phyloP scores from a whole-genome alignment of 2,888 invertebrate species.

The Aspidapion aeneum region DNA sequence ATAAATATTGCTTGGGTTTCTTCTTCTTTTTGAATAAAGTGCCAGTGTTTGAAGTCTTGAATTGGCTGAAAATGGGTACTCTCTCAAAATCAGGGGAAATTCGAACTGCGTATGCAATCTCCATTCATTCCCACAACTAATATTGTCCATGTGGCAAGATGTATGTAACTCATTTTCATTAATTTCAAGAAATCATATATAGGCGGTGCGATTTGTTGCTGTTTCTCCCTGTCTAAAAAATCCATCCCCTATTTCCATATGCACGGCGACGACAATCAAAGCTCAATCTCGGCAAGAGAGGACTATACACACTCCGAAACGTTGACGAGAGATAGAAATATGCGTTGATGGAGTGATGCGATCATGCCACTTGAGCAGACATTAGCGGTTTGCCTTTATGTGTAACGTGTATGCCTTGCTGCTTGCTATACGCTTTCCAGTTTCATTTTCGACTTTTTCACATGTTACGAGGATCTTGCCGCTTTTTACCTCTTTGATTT shows the following conservation, averaged over 20 bases:
- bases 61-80: too few species aligned
- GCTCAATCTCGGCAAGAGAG: neutral
- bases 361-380: constrained; percentile 28
- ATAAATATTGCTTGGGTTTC: too few species aligned
- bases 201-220: too few species aligned
- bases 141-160: too few species aligned
- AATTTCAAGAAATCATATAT: too few species aligned
- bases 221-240: neutral
- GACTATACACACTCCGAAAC: neutral
- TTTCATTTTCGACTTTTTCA: neutral
- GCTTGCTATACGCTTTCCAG: neutral
- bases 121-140: too few species aligned
- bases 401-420: neutral
- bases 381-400: constrained; percentile 19
- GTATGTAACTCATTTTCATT: too few species aligned
- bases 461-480: neutral
- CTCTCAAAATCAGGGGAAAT: too few species aligned
- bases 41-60: too few species aligned
- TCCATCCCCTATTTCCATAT: neutral
- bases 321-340: neutral
- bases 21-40: too few species aligned
- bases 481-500: neutral
- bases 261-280: neutral
- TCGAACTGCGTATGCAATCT: too few species aligned
- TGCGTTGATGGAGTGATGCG: constrained; percentile 21